phyloP scores from a whole-genome alignment of 2,888 invertebrate genomes.

The Melitaea athalia region DNA sequence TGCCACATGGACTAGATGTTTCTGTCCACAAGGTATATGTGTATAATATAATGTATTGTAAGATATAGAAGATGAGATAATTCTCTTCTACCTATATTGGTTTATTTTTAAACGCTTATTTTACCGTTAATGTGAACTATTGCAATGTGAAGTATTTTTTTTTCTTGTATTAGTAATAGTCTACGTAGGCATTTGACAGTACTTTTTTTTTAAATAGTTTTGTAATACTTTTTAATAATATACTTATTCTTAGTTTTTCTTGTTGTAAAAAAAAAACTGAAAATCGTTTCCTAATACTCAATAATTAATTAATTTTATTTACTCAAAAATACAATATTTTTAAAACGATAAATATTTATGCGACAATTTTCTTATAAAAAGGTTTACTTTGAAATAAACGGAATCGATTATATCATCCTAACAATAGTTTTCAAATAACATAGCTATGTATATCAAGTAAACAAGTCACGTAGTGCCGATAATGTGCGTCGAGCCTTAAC shows the following conservation, averaged over 20 bases:
- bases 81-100: background rate
- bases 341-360: background rate
- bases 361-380: background rate
- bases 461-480: conserved; percentile 30
- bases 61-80: background rate
- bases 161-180: too few species aligned
- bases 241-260: too few species aligned
- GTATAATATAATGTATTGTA: background rate
- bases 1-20: conserved; percentile 15
- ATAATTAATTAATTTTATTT: too few species aligned
- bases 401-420: conserved; percentile 1
- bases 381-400: background rate
- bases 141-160: too few species aligned
- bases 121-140: too few species aligned
- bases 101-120: background rate
- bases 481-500: conserved; percentile 27
- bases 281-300: too few species aligned
- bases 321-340: background rate
- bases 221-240: too few species aligned
- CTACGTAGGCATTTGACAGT: too few species aligned
- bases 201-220: too few species aligned
- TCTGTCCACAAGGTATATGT: background rate
- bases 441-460: conserved; percentile 7
- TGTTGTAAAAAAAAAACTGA: too few species aligned
- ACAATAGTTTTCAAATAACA: conserved; percentile 2